Evolutionary conservation across 1,140 invertebrate genomes (phyloP), one percentile per base, ranked within the genome.

Genomic region (Asobara japonica): DNA sequence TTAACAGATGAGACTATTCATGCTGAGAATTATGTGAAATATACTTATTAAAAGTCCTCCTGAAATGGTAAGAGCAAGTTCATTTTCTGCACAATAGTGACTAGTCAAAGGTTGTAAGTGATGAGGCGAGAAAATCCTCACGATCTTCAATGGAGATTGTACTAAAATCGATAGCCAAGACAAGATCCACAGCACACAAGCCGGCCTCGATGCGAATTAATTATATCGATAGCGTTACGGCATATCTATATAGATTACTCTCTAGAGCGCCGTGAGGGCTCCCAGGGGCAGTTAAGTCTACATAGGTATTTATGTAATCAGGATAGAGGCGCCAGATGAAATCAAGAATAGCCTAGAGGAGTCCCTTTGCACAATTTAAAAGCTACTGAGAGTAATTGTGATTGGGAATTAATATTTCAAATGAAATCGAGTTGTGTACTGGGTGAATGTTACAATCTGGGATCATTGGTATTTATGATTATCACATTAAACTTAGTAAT

Each of bases 151-250:
- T 29, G 10, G 27, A 20, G 66, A 69, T 69, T 69, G 31, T 69
- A 69, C 56, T 69, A 69, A 69, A 69, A 69, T 69, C 48, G 48
- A 69, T 64, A 36, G 65, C 22, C 48, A 27, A 31, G 68, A 60
- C 70, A 73, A 74, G 74, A 79, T 69, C 69, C 64, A 79, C 77
- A 65, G 69, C 45, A 48, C 75, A 66, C 22, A 25, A 74, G 30
- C 69, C 16, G 75, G 72, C 38, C 71, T 66, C 71, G 67, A 73
- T 73, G 71, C 71, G 51, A 76, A 76, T 76, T 76, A 76, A 76
- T 73, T 67, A 68, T 56, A 65, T 68, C 71, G 71, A 72, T 73
- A 71, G 56, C 51, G 71, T 45, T 65, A 71, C 62, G 70, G 33
- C 71, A 41, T 27, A 56, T n/a, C n/a, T n/a, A n/a, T 48, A 45